Evolutionary conservation across 2,888 invertebrate species (phyloP).

Genomic region (Lottia gigantea): DNA sequence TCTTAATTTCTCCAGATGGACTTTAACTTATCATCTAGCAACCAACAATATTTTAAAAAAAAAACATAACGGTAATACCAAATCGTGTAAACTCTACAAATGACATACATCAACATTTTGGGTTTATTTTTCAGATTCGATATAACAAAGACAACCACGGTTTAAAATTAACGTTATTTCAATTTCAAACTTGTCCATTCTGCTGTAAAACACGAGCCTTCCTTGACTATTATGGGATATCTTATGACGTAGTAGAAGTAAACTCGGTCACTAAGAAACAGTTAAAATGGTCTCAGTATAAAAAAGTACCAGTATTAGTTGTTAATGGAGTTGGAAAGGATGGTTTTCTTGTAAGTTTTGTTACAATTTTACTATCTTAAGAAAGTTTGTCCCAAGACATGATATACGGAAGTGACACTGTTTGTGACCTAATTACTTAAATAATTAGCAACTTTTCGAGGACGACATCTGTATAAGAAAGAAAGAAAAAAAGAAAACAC

Average conservation of each 20-base stretch:
- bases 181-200: constrained; percentile 97
- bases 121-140: constrained; percentile 33
- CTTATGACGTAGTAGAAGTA: constrained; percentile 96
- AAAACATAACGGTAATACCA: no score
- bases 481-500: no score
- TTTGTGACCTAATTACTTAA: no score
- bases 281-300: constrained; percentile 92
- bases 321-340: constrained; percentile 73
- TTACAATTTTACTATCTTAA: no score
- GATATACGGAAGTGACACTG: no score
- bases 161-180: constrained; percentile 85
- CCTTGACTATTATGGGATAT: constrained; percentile 90
- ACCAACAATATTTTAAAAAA: no score
- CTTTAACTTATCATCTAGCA: no score
- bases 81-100: no score
- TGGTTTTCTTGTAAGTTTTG: constrained; percentile 56
- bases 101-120: not conserved
- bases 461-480: no score
- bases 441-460: no score
- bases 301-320: constrained; percentile 93
- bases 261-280: constrained; percentile 93
- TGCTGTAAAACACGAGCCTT: constrained; percentile 81
- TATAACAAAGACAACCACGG: constrained; percentile 47
- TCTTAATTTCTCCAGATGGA: not conserved
- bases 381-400: no score